These are phyloP conservation scores for Pipistrellus pygmaeus DNA, from an alignment of 2,797 vertebrate species.

Conservation along the genomic window DNA sequence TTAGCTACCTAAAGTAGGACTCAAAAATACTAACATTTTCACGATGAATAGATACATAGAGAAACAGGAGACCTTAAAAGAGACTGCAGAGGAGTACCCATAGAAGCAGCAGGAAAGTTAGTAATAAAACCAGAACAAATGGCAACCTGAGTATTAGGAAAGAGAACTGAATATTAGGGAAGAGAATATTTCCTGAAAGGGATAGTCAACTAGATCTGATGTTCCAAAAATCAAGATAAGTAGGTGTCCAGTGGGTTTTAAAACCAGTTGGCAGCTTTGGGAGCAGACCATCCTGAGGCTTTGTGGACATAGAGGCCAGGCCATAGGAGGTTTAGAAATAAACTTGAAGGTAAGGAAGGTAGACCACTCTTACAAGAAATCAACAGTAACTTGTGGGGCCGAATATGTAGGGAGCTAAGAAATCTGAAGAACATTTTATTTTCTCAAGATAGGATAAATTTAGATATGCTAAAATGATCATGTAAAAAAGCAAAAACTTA, in stretches of 20 bases:
- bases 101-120: neutral
- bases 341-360: neutral
- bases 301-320: neutral
- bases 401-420: neutral
- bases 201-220: neutral
- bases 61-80: neutral
- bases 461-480: neutral
- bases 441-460: constrained; percentile 11
- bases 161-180: neutral
- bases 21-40: neutral
- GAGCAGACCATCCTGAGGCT: neutral
- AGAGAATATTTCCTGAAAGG: neutral
- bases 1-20: neutral
- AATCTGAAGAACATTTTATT: neutral
- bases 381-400: neutral
- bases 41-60: neutral
- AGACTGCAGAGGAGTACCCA: neutral
- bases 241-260: neutral
- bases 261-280: neutral
- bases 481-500: neutral
- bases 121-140: neutral
- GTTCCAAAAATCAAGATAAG: neutral
- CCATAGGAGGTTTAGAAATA: neutral
- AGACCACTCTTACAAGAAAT: neutral
- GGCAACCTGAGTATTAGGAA: neutral